Evolutionary conservation across 2,888 invertebrate genomes (phyloP).

Genomic region (Cerceris ruficornis): DNA sequence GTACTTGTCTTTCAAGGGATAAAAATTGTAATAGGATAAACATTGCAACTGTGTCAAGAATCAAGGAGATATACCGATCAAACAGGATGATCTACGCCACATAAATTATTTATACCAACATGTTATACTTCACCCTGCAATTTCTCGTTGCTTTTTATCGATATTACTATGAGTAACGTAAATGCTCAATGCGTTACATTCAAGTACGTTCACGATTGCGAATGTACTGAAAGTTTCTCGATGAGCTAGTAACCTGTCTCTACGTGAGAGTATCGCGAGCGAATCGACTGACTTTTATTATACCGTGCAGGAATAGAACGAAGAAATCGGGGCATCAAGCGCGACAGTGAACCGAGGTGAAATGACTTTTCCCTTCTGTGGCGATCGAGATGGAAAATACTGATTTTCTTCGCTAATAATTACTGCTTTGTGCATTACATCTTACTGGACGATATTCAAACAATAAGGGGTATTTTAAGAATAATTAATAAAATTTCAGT

Average conservation of each 20-base stretch:
- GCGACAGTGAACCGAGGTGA: constrained; percentile 11
- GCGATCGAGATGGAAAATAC: constrained; percentile 9
- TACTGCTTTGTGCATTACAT: too few species aligned
- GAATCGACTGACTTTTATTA: not conserved
- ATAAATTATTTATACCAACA: not conserved
- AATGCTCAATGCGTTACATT: not conserved
- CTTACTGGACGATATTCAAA: too few species aligned
- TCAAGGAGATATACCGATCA: not conserved
- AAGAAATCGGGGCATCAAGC: constrained; percentile 35
- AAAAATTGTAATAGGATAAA: not conserved
- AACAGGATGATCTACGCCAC: not conserved
- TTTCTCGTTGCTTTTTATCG: not conserved
- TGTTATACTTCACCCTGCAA: not conserved
- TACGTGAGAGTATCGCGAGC: not conserved
- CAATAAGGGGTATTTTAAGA: too few species aligned
- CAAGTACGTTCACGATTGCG: not conserved
- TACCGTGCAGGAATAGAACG: not conserved
- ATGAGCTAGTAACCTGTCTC: not conserved
- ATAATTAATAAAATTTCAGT: too few species aligned
- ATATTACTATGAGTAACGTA: not conserved
- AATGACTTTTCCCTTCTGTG: constrained; percentile 53
- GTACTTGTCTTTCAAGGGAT: too few species aligned
- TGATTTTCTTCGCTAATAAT: not conserved
- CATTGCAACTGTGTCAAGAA: constrained; percentile 11
- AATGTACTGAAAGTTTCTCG: not conserved